Percentiles rank a stretch among this genome's conserved stretches.
phyloP scores from a whole-genome alignment of 1,140 invertebrate species.

The Homarus americanus region DNA sequence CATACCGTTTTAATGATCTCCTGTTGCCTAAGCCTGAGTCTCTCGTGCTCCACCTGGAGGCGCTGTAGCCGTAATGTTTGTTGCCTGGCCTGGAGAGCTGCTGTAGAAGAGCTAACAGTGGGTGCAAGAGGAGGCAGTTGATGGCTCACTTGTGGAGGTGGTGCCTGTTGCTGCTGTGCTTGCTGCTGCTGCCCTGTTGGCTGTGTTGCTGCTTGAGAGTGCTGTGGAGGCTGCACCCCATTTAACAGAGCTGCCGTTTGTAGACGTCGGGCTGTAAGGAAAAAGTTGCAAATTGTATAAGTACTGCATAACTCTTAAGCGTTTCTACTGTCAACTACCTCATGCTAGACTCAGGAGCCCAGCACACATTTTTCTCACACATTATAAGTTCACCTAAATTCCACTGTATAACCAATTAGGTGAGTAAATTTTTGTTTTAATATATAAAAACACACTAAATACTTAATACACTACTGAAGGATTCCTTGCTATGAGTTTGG shows the following conservation, averaged over 20 bases:
- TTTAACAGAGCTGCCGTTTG: constrained; percentile 81
- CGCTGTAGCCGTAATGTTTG: constrained; percentile 89
- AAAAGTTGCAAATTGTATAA: constrained; percentile 46
- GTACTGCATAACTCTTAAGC: too few species aligned
- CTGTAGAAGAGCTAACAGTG: constrained; percentile 45
- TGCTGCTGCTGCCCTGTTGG: constrained; percentile 75
- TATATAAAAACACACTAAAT: too few species aligned
- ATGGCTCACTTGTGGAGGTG: constrained; percentile 68
- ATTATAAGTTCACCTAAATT: too few species aligned
- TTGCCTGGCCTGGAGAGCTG: constrained; percentile 83
- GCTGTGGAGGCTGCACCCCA: constrained; percentile 80
- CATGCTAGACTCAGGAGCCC: neutral
- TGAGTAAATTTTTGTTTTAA: too few species aligned
- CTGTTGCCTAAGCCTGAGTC: constrained; percentile 90
- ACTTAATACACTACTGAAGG: too few species aligned
- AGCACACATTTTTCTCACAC: neutral
- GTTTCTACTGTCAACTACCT: neutral
- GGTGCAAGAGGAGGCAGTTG: constrained; percentile 60
- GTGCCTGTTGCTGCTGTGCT: constrained; percentile 77
- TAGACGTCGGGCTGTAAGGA: constrained; percentile 84
- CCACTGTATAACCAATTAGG: too few species aligned
- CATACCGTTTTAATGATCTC: constrained; percentile 91
- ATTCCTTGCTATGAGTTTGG: too few species aligned
- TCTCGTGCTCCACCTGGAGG: constrained; percentile 91
- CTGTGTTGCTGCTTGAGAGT: constrained; percentile 74